Evolutionary conservation across 2,888 invertebrate species (phyloP), one percentile per base, ranked within the genome.

Genomic region (Fragum sueziense): DNA sequence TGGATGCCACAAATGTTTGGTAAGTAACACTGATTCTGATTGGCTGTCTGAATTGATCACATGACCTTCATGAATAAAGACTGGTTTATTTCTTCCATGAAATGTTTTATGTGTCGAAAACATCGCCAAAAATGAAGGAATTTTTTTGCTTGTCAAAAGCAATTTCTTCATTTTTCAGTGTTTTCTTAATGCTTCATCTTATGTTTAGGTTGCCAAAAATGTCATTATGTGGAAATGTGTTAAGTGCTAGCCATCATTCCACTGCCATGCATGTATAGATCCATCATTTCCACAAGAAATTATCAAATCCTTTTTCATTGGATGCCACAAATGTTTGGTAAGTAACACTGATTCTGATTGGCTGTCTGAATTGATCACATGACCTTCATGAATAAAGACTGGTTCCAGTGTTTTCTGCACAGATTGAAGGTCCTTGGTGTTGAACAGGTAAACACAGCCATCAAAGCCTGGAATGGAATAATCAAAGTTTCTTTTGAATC

Each of bases 261-360:
- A 81, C 34, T 86, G 81, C 86, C 86, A 88, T 9, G 86, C 86
- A 81, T 88, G 88, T 52, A 88, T 73, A n/a, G 86, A 85, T 22
- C 86, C 82, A 70, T 88, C 86, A n/a, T 71, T 77, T 29, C 83
- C 86, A 29, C 80, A 72, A 17, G 88, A 88, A 41, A 88, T 78
- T 33, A 86, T 70, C 41, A 86, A 61, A 62, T 79, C 79, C 41
- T 76, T 81, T 72, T 79, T 67, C 78, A 78, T 74, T 68, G 85
- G 84, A 77, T 86, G 83, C 83, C 85, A 82, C 51, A 86, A 54
- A 70, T 87, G 86, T 67, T 75, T 61, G 9, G 76, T 69, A 54
- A 84, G 77, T 68, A 31, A 25, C 11, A 83, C 11, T 17, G 61
- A 27, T 51, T 83, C 76, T 77, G 86, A 74, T 74, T 79, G 82